Conservation (phyloP, 37 sponge, comb jelly and placozoan genomes). For the Hormiphora californensis region DNA sequence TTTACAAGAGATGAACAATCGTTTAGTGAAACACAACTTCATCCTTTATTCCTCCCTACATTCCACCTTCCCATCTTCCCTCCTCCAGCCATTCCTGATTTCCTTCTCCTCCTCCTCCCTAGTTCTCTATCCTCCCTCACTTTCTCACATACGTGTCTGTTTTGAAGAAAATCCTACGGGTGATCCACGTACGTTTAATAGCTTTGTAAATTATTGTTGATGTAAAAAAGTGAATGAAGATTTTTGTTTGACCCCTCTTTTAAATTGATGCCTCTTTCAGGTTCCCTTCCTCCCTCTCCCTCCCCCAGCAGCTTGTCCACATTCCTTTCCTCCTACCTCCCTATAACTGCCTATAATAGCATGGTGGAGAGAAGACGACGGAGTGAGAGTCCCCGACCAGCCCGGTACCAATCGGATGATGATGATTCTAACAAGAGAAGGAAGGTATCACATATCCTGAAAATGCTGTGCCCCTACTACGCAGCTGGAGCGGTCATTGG, state of each 20-base stretch:
- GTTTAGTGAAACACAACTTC: neutral
- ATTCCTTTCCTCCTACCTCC: too few relatives aligned
- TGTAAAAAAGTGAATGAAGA: too few relatives aligned
- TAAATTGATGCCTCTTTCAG: too few relatives aligned
- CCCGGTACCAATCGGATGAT: conserved; percentile 40
- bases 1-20: neutral
- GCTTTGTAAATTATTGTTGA: too few relatives aligned
- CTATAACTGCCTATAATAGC: too few relatives aligned
- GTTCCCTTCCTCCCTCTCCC: neutral
- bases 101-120: neutral
- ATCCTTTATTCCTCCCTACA: neutral
- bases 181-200: too few relatives aligned
- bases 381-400: too few relatives aligned
- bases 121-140: neutral
- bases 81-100: neutral
- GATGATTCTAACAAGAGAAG: conserved; percentile 37
- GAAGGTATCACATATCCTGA: neutral
- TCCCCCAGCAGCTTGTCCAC: neutral
- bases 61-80: neutral
- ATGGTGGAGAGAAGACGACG: conserved; percentile 32
- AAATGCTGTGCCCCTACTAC: conserved; percentile 26
- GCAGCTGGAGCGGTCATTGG: conserved; percentile 47
- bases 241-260: too few relatives aligned
- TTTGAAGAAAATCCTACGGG: too few relatives aligned
- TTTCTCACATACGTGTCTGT: too few relatives aligned